phyloP scores from a whole-genome alignment of 2,797 vertebrate species.

The Clarias laeviceps region DNA sequence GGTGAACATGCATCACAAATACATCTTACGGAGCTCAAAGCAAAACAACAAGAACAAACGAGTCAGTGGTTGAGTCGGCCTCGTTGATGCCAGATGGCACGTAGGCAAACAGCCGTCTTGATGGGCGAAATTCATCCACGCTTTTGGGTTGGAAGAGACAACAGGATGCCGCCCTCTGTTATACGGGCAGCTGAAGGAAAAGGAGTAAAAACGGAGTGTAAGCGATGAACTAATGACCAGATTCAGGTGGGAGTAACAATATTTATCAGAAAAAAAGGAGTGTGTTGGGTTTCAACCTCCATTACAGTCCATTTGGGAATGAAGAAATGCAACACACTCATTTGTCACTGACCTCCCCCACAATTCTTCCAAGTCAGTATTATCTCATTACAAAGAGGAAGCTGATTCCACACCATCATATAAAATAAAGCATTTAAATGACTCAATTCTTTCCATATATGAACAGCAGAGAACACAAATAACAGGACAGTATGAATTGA shows the following conservation, averaged over 20 bases:
- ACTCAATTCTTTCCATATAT: slow-evolving; percentile 24
- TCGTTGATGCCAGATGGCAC: slow-evolving; percentile 60
- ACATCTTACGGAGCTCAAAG: slow-evolving; percentile 61
- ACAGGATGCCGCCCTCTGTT: slow-evolving; percentile 71
- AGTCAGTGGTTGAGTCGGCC: slow-evolving; percentile 65
- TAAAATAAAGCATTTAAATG: slow-evolving; percentile 32
- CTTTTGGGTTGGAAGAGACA: slow-evolving; percentile 72
- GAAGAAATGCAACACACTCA: slow-evolving; percentile 50
- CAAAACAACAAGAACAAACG: slow-evolving; percentile 60
- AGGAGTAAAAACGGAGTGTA: slow-evolving; percentile 75
- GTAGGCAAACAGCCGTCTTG: slow-evolving; percentile 68
- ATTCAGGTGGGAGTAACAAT: slow-evolving; percentile 62
- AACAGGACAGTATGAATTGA: slow-evolving; percentile 18
- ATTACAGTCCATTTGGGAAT: slow-evolving; percentile 50
- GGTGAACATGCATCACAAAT: slow-evolving; percentile 81
- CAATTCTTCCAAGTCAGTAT: slow-evolving; percentile 40
- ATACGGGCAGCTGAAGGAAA: slow-evolving; percentile 80
- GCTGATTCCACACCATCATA: slow-evolving; percentile 43
- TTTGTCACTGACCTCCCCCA: slow-evolving; percentile 51
- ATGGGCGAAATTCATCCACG: slow-evolving; percentile 76
- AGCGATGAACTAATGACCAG: slow-evolving; percentile 74
- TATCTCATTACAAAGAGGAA: slow-evolving; percentile 47
- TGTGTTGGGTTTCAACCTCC: slow-evolving; percentile 45
- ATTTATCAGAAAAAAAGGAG: slow-evolving; percentile 51
- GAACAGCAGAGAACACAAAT: slow-evolving; percentile 25